Evolutionary conservation across 2,797 vertebrate genomes (phyloP), one percentile per base, ranked within the genome.

Genomic region (Garrulus glandarius): DNA sequence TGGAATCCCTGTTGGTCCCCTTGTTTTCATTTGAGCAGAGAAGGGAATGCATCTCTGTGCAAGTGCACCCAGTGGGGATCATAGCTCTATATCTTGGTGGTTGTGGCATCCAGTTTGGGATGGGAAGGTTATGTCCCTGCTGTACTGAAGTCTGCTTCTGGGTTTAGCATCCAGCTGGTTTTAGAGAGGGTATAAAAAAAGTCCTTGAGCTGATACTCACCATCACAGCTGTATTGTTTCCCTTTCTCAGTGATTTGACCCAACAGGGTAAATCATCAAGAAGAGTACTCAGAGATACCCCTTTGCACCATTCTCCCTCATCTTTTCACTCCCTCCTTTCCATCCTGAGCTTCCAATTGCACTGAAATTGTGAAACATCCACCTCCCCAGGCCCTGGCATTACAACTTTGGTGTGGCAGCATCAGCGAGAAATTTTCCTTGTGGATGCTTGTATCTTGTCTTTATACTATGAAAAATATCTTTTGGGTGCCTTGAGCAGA

Each of bases 391-490:
- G 23, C 14, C 26, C 5, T 30, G 37, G 27, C 16, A 17, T 27
- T 30, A 5, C 15, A 11, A 3, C 59, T 60, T 21, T 1, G 2
- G 11, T n/a, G 29, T 7, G 44, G 50, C 68, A 83, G 14, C 49
- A 55, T 2, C 57, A 53, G 29, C 43, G 36, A 72, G 46, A 39
- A 36, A 41, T 61, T 15, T 37, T 57, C 15, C 34, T 52, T 16
- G 15, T 52, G 37, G 16, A 14, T 2, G 3, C 10, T 49, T 65
- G 2, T 32, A 34, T 57, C 52, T 30, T 61, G 37, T 52, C 6
- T 0, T 71, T 41, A 24, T 43, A 5, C 29, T 39, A 1, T 1
- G 4, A 30, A 59, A 78, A 75, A 19, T 21, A 2, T 13, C 39
- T 65, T 63, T 15, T n/a, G 29, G 12, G 24, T 64, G 20, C 49